phyloP scores from a whole-genome alignment of 2,797 vertebrate species.

The Scomberomorus guttatus region DNA sequence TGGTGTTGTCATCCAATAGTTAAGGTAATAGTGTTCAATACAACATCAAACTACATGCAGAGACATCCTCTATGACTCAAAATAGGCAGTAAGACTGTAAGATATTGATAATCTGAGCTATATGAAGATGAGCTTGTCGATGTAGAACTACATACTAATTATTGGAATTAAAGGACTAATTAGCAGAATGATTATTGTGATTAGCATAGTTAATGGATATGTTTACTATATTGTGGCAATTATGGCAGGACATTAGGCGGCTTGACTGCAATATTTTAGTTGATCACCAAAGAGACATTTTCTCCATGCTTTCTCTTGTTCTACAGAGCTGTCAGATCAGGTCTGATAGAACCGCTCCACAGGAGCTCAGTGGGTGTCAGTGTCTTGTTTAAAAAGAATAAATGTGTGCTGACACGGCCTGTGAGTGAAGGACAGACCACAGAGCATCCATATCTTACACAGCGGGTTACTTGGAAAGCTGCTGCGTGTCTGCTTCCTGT shows the following conservation, averaged over 20 bases:
- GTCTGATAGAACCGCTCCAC: conserved; percentile 7
- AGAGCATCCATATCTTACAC: not conserved
- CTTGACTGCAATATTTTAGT: not conserved
- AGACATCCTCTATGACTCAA: not conserved
- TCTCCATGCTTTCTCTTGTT: not conserved
- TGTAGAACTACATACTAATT: conserved; percentile 10
- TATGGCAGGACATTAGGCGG: conserved; percentile 24
- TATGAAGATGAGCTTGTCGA: conserved; percentile 12
- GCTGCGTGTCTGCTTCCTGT: conserved; percentile 69
- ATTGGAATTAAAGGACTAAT: conserved; percentile 24
- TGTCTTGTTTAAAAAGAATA: not conserved
- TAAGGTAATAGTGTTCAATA: not conserved
- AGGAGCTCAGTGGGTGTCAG: not conserved
- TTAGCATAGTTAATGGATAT: conserved; percentile 22
- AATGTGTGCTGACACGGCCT: conserved; percentile 19
- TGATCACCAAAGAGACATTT: not conserved
- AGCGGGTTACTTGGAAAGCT: not conserved
- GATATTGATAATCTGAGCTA: not conserved
- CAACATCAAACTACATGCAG: not conserved
- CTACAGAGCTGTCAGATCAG: not conserved
- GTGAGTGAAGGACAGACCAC: not conserved
- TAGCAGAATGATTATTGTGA: conserved; percentile 28
- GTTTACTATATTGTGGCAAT: conserved; percentile 23
- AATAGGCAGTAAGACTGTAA: not conserved
- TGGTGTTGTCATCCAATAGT: not conserved